These are phyloP conservation scores for Euphonia xanthogaster DNA, from an alignment of 2,797 vertebrate genomes.

Conservation along the genomic window DNA sequence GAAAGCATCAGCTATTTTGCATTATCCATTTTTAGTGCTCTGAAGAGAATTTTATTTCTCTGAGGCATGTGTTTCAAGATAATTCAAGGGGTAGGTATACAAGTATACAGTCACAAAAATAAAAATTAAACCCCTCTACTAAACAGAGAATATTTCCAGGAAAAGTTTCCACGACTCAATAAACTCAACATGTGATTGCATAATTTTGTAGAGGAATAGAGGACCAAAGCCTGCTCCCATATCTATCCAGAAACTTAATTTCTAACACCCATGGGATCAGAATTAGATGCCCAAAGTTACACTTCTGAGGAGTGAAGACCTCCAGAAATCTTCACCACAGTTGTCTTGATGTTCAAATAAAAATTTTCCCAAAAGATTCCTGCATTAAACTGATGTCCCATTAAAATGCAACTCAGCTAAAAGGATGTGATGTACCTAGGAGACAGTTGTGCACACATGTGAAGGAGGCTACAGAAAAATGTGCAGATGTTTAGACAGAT, in stretches of 20 bases:
- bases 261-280: background rate
- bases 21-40: background rate
- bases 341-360: background rate
- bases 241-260: background rate
- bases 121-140: background rate
- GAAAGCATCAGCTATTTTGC: background rate
- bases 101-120: background rate
- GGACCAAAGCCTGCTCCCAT: background rate
- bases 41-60: background rate
- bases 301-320: background rate
- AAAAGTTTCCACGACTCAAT: background rate
- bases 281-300: background rate
- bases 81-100: background rate
- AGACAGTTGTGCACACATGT: fast-evolving
- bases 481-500: background rate
- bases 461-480: background rate
- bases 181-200: background rate
- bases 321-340: background rate
- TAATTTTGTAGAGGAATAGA: background rate
- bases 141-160: background rate
- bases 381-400: background rate
- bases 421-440: background rate
- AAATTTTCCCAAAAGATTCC: background rate
- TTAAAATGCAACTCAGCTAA: background rate
- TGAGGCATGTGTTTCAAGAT: background rate